Evolutionary conservation across 2,113 vertebrate genomes (phyloP).

Genomic region (Phodopus roborovskii): DNA sequence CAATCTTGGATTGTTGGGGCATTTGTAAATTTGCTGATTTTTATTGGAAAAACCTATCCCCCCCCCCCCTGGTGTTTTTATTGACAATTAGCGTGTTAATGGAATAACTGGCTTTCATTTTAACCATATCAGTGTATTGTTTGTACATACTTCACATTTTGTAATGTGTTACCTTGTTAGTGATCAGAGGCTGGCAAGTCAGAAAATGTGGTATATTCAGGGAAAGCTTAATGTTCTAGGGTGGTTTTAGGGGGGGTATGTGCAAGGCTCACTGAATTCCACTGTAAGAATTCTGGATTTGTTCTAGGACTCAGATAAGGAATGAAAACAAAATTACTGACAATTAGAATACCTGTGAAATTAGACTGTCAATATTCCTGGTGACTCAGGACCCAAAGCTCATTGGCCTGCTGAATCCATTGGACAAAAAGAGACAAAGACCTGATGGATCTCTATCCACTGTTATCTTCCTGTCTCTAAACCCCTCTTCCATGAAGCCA

Average conservation of each 20-base stretch:
- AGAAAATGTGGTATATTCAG: background rate
- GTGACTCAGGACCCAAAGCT: background rate
- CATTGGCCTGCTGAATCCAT: background rate
- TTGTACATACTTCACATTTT: background rate
- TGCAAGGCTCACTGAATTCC: background rate
- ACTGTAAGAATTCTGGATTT: background rate
- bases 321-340: background rate
- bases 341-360: background rate
- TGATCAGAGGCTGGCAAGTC: background rate
- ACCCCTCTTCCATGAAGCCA: background rate
- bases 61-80: background rate
- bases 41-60: background rate
- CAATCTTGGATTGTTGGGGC: background rate
- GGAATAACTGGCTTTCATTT: slow-evolving; percentile 28
- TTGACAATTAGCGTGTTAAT: background rate
- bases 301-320: background rate
- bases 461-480: background rate
- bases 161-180: background rate
- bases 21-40: slow-evolving; percentile 24
- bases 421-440: background rate
- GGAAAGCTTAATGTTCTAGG: background rate
- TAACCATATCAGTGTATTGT: background rate
- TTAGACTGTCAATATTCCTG: background rate
- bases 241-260: background rate
- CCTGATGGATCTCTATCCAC: background rate